Conservation (phyloP, 2,888 invertebrate genomes). For the Cordilura impudica region DNA sequence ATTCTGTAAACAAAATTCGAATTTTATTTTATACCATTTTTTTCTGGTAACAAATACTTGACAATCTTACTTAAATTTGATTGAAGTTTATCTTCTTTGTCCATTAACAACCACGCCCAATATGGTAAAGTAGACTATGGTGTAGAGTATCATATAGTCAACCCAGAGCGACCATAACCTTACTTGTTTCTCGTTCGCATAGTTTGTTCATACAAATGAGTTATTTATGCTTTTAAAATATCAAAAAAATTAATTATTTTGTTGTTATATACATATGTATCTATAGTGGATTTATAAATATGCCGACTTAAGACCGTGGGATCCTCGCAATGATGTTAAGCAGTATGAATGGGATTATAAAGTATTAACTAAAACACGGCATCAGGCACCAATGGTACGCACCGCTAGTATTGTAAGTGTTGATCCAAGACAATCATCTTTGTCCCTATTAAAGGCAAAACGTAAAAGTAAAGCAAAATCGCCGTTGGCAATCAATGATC, state of each 20-base stretch:
- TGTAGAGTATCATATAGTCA: too few species aligned
- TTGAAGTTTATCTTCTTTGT: too few species aligned
- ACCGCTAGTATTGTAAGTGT: slow-evolving; percentile 85
- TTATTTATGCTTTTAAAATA: too few species aligned
- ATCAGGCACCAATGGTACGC: slow-evolving; percentile 86
- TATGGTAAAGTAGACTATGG: too few species aligned
- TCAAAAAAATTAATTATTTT: slow-evolving; percentile 15
- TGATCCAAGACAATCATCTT: slow-evolving; percentile 80
- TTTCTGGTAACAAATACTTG: too few species aligned
- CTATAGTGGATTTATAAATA: slow-evolving; percentile 86
- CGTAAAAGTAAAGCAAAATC: slow-evolving; percentile 74
- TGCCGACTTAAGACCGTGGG: slow-evolving; percentile 92
- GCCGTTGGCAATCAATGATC: slow-evolving; percentile 75
- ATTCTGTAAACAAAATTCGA: too few species aligned
- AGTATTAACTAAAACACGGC: slow-evolving; percentile 87
- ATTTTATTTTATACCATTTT: too few species aligned
- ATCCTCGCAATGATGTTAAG: slow-evolving; percentile 88
- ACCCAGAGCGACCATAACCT: too few species aligned
- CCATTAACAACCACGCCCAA: too few species aligned
- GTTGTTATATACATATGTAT: slow-evolving; percentile 7
- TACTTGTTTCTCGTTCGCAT: too few species aligned
- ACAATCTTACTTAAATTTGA: too few species aligned
- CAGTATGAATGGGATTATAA: slow-evolving; percentile 92
- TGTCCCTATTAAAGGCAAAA: slow-evolving; percentile 74
- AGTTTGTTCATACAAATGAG: too few species aligned